Base-by-base conservation (phyloP, 2,113 vertebrate species). In the Zootoca vivipara region DNA sequence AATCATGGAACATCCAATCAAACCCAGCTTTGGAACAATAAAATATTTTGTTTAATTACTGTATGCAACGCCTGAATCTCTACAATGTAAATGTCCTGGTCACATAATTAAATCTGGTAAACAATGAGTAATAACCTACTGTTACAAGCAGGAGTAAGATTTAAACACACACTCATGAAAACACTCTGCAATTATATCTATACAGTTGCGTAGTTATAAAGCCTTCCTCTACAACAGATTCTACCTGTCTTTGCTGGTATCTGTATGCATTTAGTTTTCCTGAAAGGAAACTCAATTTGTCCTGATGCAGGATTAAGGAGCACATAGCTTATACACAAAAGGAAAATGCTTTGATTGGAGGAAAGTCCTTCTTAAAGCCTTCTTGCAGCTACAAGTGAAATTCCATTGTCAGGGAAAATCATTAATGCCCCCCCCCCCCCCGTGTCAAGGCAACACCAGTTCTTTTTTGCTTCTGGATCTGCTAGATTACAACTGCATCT, bases 351-450 rank as follows among this genome's bases (percentile, higher is more conserved):
- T 52, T 70, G 56, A 42, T 15, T 6, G 85, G 7, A 85, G 89
- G 30, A 84, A 91, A 85, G 58, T 1, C 83, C 77, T 56, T 6
- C 0, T 64, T 92, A 77, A 93, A 95, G 77, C 30, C 52, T 77
- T 89, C 92, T 42, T 70, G 93, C 83, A 93, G 93, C 93, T 92
- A 93, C 90, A 95, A 85, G 70, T 89, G 33, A 91, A 92, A 89
- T 94, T 94, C 88, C 94, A 94, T 90, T 92, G 89, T 90, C 93
- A 95, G 72, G 81, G 86, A 95, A 88, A 93, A 96, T 89, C 92
- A 91, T 92, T 38, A 94, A 94, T 87, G 87, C 9, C 22, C 89
- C 87, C 3, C 5, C 89, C 9, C 22, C 89, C 87, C 3, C 5
- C 89, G 90, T 93, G 94, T 89, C 93, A 95, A 90, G 58, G 93